Evolutionary conservation across 2,797 vertebrate species (phyloP).

Genomic region (Picus viridis): DNA sequence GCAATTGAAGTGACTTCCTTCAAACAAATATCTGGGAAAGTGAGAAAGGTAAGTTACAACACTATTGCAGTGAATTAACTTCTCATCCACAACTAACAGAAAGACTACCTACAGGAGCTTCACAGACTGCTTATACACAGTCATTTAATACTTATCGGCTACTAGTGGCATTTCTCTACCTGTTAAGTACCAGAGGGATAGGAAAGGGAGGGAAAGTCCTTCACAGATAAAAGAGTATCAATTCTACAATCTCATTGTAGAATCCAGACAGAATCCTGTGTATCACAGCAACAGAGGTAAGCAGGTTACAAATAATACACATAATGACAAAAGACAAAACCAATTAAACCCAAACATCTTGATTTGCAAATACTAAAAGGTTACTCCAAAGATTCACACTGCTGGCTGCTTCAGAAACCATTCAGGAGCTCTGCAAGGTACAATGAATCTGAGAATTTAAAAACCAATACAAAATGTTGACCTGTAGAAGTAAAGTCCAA

Average conservation of each 20-base stretch:
- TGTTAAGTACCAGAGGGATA: background rate
- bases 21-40: conserved; percentile 90
- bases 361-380: background rate
- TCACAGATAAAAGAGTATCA: background rate
- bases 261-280: background rate
- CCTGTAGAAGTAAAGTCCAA: background rate
- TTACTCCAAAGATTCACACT: conserved; percentile 9
- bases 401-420: conserved; percentile 17
- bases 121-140: background rate
- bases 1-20: conserved; percentile 95
- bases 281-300: background rate
- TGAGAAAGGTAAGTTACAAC: background rate
- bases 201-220: background rate
- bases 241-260: background rate
- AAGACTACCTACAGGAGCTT: background rate
- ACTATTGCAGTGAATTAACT: too few relatives aligned
- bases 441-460: background rate
- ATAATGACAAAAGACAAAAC: background rate
- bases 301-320: background rate
- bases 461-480: background rate
- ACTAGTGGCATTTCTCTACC: background rate
- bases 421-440: conserved; percentile 12
- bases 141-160: background rate
- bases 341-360: background rate
- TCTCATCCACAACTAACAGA: background rate